phyloP scores from a whole-genome alignment of 2,888 invertebrate genomes.

The Osmoderma eremita region DNA sequence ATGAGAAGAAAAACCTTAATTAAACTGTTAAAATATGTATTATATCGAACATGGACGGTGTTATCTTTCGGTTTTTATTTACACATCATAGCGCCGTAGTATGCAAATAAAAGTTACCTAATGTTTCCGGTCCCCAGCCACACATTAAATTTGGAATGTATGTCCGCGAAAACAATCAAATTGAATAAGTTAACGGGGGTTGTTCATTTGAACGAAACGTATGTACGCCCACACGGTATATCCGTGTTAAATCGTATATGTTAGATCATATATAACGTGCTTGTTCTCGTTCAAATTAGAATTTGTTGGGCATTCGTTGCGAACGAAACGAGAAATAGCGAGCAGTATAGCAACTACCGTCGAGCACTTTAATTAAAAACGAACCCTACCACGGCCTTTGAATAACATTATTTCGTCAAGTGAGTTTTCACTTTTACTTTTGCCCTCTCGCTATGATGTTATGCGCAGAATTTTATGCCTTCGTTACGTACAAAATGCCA shows the following conservation, averaged over 20 bases:
- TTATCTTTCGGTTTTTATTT: too few relatives aligned
- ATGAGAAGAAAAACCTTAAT: too few relatives aligned
- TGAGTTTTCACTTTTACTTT: constrained; percentile 24
- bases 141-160: constrained; percentile 13
- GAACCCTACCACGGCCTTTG: constrained; percentile 20
- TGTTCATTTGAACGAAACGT: constrained; percentile 1
- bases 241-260: constrained; percentile 27
- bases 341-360: background rate
- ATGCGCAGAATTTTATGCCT: constrained; percentile 14
- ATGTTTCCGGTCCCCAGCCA: background rate
- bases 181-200: constrained; percentile 1
- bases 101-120: too few relatives aligned
- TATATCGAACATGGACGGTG: too few relatives aligned
- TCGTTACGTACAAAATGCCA: constrained; percentile 1
- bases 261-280: constrained; percentile 3
- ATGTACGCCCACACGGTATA: constrained; percentile 1
- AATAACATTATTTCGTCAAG: constrained; percentile 32
- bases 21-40: too few relatives aligned
- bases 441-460: background rate
- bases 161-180: constrained; percentile 15
- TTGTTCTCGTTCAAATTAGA: constrained; percentile 19
- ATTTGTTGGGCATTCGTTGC: constrained; percentile 12
- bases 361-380: constrained; percentile 28
- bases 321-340: constrained; percentile 3
- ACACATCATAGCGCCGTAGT: too few relatives aligned